Evolutionary conservation across 2,113 vertebrate species (phyloP).

Genomic region (Vidua macroura): DNA sequence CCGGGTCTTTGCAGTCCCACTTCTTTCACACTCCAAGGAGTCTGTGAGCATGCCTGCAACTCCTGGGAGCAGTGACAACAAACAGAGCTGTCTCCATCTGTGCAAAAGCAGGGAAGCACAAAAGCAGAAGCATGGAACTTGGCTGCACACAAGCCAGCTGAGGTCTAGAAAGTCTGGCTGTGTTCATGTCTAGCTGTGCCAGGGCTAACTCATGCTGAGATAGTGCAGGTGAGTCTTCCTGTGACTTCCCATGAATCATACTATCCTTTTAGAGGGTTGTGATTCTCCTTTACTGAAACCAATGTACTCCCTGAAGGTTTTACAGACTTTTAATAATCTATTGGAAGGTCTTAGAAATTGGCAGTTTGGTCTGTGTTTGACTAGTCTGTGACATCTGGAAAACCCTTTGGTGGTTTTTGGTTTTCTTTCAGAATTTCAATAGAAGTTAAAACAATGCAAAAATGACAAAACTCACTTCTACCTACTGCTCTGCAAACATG

Average conservation of each 20-base stretch:
- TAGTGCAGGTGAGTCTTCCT: neutral
- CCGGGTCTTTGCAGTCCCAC: neutral
- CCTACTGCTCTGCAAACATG: neutral
- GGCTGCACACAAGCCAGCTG: neutral
- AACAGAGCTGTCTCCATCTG: slow-evolving; percentile 24
- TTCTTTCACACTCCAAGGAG: neutral
- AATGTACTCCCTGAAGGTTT: neutral
- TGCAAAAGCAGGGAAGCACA: neutral
- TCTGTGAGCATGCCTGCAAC: neutral
- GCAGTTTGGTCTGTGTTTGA: neutral
- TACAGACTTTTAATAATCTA: neutral
- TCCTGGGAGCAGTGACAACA: neutral
- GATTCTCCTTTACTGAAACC: neutral
- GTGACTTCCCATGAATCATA: neutral
- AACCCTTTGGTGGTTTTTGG: neutral
- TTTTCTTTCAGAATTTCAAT: slow-evolving; percentile 6
- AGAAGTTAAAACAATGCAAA: neutral
- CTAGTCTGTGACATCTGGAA: neutral
- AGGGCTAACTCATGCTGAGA: neutral
- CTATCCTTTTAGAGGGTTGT: neutral
- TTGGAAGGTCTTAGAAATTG: neutral
- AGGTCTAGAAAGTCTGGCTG: neutral
- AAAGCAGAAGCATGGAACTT: neutral
- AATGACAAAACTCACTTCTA: neutral
- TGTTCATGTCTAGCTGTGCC: neutral